Evolutionary conservation across 2,888 invertebrate genomes (phyloP).

Genomic region (Limnephilus auricula): DNA sequence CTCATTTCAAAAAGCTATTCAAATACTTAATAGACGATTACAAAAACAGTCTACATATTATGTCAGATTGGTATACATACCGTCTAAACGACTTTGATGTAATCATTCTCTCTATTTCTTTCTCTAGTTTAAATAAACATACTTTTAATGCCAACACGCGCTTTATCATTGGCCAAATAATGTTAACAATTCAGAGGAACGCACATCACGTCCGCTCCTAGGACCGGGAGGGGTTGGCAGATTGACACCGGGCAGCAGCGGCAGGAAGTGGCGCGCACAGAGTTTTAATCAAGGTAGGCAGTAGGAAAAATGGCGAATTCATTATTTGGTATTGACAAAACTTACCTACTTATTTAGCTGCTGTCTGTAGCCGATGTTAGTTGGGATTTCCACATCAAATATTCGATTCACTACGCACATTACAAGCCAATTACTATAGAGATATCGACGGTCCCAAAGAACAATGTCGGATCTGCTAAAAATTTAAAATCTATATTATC

Average conservation of each 20-base stretch:
- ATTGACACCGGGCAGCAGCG: neutral
- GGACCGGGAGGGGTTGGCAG: neutral
- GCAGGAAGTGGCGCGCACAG: too few relatives aligned
- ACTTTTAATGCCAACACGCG: constrained; percentile 2
- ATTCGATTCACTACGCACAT: too few relatives aligned
- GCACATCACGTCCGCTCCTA: neutral
- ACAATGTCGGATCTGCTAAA: too few relatives aligned
- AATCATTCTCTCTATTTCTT: neutral
- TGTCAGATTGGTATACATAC: neutral
- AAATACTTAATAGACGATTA: neutral
- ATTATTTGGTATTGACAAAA: too few relatives aligned
- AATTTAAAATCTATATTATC: too few relatives aligned
- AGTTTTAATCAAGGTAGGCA: too few relatives aligned
- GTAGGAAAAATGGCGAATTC: too few relatives aligned
- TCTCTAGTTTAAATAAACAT: neutral
- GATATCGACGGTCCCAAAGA: too few relatives aligned
- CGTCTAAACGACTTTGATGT: neutral
- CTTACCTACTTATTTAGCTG: too few relatives aligned
- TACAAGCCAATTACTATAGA: too few relatives aligned
- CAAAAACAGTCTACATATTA: neutral
- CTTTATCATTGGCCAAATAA: constrained; percentile 2
- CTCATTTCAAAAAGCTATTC: neutral
- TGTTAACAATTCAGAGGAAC: constrained; percentile 2
- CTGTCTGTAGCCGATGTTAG: too few relatives aligned
- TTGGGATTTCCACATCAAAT: too few relatives aligned